Conservation (phyloP, 2,888 invertebrate genomes). For the Epistrophe grossulariae region DNA sequence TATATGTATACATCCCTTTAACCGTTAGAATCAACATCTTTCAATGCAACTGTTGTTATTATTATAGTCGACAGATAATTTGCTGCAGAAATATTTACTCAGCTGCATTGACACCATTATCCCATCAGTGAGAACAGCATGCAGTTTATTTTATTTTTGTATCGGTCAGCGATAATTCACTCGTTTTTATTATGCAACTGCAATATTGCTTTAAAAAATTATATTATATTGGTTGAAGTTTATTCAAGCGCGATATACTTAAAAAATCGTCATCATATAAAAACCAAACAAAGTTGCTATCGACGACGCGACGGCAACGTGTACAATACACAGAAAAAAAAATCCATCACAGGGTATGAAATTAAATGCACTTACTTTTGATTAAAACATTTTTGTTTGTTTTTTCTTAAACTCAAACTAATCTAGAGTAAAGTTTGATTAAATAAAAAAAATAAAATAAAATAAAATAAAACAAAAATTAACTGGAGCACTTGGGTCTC, state of each 20-base stretch:
- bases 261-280: constrained; percentile 11
- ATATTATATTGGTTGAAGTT: constrained; percentile 22
- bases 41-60: background rate
- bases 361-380: constrained; percentile 65
- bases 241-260: constrained; percentile 38
- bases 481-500: constrained; percentile 57
- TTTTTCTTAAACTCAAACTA: constrained; percentile 5
- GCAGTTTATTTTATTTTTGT: constrained; percentile 20
- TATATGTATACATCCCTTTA: constrained; percentile 2
- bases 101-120: constrained; percentile 59
- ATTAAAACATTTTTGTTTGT: constrained; percentile 69
- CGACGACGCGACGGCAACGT: too few relatives aligned
- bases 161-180: constrained; percentile 48
- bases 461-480: constrained; percentile 13
- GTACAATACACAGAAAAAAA: background rate
- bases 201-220: constrained; percentile 25
- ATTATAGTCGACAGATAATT: constrained; percentile 16
- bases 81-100: constrained; percentile 52
- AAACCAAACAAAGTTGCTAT: constrained; percentile 11
- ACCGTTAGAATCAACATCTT: constrained; percentile 3
- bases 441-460: constrained; percentile 10
- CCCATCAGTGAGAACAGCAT: constrained; percentile 10
- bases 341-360: constrained; percentile 37
- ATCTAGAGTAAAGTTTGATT: constrained; percentile 31
- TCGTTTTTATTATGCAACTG: constrained; percentile 57